Evolutionary conservation across 2,113 vertebrate species (phyloP).

Genomic region (Onychorhynchus coronatus): DNA sequence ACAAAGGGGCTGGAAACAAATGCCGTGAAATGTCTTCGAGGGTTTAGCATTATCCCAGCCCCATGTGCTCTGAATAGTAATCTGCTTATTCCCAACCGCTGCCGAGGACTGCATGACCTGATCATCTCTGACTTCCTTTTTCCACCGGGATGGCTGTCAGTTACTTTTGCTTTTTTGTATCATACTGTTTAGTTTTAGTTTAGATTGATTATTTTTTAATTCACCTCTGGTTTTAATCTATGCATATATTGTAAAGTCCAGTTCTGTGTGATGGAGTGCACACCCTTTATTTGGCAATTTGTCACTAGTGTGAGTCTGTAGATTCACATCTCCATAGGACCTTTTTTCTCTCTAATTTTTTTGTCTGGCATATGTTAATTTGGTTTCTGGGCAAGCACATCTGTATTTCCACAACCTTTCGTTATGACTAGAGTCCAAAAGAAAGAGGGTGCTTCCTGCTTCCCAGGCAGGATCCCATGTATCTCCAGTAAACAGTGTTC

Average conservation of each 20-base stretch:
- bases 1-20: conserved; percentile 16
- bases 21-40: neutral
- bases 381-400: neutral
- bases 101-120: neutral
- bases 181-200: neutral
- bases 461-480: neutral
- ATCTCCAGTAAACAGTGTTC: neutral
- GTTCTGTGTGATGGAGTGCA: accelerated
- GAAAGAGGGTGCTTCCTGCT: neutral
- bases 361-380: neutral
- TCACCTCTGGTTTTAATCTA: neutral
- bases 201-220: neutral
- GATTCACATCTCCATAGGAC: neutral
- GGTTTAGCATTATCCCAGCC: neutral
- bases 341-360: neutral
- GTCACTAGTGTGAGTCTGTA: neutral
- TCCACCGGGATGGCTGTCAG: neutral
- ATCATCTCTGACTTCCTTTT: neutral
- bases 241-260: neutral
- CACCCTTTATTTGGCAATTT: neutral
- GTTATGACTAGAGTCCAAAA: neutral
- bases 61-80: conserved; percentile 37
- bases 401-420: neutral
- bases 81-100: neutral
- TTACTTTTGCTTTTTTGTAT: neutral